Evolutionary conservation across 2,113 vertebrate genomes (phyloP), one percentile per base, ranked within the genome.

Genomic region (Melanotaenia duboulayi): DNA sequence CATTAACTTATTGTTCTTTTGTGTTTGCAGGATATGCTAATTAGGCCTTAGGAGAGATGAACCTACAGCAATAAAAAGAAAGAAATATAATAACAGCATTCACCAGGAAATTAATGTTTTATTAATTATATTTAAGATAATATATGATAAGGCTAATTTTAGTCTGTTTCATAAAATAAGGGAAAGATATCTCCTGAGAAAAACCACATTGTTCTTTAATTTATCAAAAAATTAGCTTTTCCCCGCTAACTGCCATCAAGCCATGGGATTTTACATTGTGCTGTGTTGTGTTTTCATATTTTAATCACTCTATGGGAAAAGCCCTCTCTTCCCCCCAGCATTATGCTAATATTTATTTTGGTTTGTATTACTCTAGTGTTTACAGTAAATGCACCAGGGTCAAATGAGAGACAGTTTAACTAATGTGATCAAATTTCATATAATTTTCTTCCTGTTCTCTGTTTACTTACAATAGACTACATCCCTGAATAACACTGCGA

Each of bases 61-160:
- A 87, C 74, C 83, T 83, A 87, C 65, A 81, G 64, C 51, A n/a
- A 67, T 46, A 80, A 39, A 65, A 59, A 67, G 58, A 62, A 79
- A 58, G 20, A 57, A 75, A 74, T 16, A 74, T 37, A 78, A 40
- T 25, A 62, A 72, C 37, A 60, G 65, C 79, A 89, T 58, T 83
- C 81, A 76, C 35, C 20, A 73, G 62, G 61, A 89, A 87, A 92
- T 89, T 65, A 82, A 91, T 94, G 86, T 94, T 92, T 92, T 91
- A 93, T 94, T 94, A 91, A 94, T 93, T 81, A 89, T 67, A 75
- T 90, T 92, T 87, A 90, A 90, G 89, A 91, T 81, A 90, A 86
- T 90, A 77, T 87, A 88, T 74, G 78, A 87, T 86, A 82, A 73
- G 74, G 83, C 84, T 88, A 85, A 91, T 91, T 93, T 90, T 77